Evolutionary conservation across 2,797 vertebrate species (phyloP).

Genomic region (Etheostoma nigrum): DNA sequence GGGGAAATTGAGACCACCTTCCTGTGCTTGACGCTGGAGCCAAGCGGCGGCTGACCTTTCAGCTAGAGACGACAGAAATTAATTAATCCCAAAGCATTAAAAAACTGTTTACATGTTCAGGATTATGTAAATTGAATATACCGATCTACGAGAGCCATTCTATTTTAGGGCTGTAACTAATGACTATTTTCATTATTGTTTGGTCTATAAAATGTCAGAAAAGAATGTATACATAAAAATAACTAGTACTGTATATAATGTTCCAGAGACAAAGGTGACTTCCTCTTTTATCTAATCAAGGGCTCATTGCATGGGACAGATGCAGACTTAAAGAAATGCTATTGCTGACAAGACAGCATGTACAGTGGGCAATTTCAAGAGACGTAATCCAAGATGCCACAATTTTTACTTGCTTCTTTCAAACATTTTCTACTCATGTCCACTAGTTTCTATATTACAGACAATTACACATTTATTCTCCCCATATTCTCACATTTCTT

Average conservation of each 20-base stretch:
- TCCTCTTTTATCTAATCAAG: too few relatives aligned
- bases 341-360: not conserved
- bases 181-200: not conserved
- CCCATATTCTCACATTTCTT: constrained; percentile 36
- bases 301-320: too few relatives aligned
- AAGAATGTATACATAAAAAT: too few relatives aligned
- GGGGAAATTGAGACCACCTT: constrained; percentile 57
- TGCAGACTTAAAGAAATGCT: not conserved
- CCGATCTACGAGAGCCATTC: not conserved
- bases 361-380: not conserved
- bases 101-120: not conserved
- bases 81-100: not conserved
- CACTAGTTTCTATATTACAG: not conserved
- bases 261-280: not conserved
- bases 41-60: not conserved
- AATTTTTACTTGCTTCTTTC: not conserved
- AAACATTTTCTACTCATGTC: not conserved
- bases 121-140: not conserved
- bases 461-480: too few relatives aligned
- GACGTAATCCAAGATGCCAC: not conserved
- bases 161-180: not conserved
- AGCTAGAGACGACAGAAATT: not conserved
- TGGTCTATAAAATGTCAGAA: not conserved
- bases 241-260: not conserved
- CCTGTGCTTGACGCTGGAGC: constrained; percentile 44